Conservation (phyloP, 1,140 invertebrate species). For the Panonychus citri region DNA sequence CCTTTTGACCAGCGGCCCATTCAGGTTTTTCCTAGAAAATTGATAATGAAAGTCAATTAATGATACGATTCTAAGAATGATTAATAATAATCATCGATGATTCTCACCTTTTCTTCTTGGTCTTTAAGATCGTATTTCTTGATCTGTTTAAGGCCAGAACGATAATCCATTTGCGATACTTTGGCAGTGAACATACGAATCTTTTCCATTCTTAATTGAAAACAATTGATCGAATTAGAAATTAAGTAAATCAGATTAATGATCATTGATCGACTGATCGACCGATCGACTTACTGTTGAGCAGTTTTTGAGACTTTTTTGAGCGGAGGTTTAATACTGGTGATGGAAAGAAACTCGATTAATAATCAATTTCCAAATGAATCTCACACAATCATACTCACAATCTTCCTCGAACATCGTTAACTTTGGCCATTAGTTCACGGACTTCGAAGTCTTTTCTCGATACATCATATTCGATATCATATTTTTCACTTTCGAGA, state of each 20-base stretch:
- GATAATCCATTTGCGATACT: slow-evolving; percentile 18
- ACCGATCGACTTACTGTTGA: slow-evolving; percentile 91
- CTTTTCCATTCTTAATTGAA: slow-evolving; percentile 44
- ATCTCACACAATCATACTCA: slow-evolving; percentile 36
- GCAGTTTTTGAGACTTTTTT: neutral
- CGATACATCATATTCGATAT: slow-evolving; percentile 84
- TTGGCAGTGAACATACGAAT: slow-evolving; percentile 38
- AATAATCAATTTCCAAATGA: neutral
- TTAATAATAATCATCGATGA: too few species aligned
- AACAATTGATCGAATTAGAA: neutral
- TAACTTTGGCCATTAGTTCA: slow-evolving; percentile 97
- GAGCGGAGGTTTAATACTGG: neutral
- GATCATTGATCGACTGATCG: slow-evolving; percentile 99
- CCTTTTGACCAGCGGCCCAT: too few species aligned
- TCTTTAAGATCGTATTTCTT: neutral
- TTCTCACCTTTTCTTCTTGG: too few species aligned
- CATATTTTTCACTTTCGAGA: slow-evolving; percentile 93
- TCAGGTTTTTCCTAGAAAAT: too few species aligned
- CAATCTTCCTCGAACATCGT: slow-evolving; percentile 99
- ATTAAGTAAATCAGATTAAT: slow-evolving; percentile 36
- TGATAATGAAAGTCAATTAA: too few species aligned
- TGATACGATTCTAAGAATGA: too few species aligned
- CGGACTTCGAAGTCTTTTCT: slow-evolving; percentile 94
- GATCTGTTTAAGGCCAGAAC: neutral
- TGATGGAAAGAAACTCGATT: neutral